Conservation (phyloP, 1,140 invertebrate species). For the Drosophila funebris region DNA sequence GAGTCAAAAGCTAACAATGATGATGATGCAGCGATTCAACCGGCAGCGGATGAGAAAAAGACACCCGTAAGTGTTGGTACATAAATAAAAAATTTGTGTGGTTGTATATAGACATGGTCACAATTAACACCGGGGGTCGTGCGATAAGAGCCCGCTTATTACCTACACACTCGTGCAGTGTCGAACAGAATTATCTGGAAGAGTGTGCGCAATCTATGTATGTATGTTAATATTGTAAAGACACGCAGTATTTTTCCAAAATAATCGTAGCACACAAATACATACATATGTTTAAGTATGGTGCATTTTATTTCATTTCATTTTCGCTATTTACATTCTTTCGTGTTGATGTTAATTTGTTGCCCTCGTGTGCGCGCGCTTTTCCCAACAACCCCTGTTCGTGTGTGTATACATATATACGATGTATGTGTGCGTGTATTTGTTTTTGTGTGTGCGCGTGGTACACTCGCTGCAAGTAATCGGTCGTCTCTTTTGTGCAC, state of each 20-base stretch:
- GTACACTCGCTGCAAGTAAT: slow-evolving; percentile 58
- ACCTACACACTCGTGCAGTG: slow-evolving; percentile 9
- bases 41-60: slow-evolving; percentile 60
- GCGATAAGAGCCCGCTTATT: slow-evolving; percentile 60
- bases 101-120: slow-evolving; percentile 29
- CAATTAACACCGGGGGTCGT: slow-evolving; percentile 65
- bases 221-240: not conserved
- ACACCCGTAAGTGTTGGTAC: slow-evolving; percentile 65
- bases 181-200: slow-evolving; percentile 62
- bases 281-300: slow-evolving; percentile 23
- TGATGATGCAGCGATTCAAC: slow-evolving; percentile 29
- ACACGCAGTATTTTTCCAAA: slow-evolving; percentile 70
- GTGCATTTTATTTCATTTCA: slow-evolving; percentile 53
- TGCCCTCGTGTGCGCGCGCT: slow-evolving; percentile 78
- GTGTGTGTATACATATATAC: slow-evolving; percentile 14
- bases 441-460: slow-evolving; percentile 41
- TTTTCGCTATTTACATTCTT: slow-evolving; percentile 36
- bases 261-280: slow-evolving; percentile 26
- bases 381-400: slow-evolving; percentile 58
- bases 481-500: slow-evolving; percentile 57
- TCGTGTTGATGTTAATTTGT: slow-evolving; percentile 47
- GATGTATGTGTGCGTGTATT: slow-evolving; percentile 38
- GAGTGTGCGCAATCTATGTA: slow-evolving; percentile 16
- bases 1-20: slow-evolving; percentile 40
- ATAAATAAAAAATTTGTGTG: slow-evolving; percentile 19